These are phyloP conservation scores for Amphiprion ocellaris DNA, from an alignment of 2,113 vertebrate genomes.

Conservation along the genomic window DNA sequence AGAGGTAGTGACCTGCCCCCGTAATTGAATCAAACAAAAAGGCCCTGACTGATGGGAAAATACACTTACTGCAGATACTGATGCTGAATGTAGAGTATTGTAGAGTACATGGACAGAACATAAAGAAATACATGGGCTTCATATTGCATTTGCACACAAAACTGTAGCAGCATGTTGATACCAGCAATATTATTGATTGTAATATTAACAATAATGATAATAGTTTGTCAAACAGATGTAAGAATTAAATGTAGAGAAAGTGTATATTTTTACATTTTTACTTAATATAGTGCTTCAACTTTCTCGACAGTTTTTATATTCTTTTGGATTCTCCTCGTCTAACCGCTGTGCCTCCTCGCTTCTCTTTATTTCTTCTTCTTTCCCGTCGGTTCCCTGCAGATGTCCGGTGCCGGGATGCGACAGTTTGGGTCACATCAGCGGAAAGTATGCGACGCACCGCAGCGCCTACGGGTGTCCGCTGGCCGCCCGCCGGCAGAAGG, in stretches of 20 bases:
- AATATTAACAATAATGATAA: background rate
- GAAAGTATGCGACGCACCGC: slow-evolving; percentile 98
- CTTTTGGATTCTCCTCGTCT: slow-evolving; percentile 21
- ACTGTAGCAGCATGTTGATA: slow-evolving; percentile 42
- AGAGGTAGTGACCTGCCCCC: slow-evolving; percentile 64
- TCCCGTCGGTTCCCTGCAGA: slow-evolving; percentile 76
- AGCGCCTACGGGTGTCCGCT: slow-evolving; percentile 96
- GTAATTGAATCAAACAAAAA: slow-evolving; percentile 51
- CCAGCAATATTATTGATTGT: slow-evolving; percentile 27
- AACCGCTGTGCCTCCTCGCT: slow-evolving; percentile 17
- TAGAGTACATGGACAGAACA: slow-evolving; percentile 70
- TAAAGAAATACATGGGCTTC: slow-evolving; percentile 61
- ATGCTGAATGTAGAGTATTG: slow-evolving; percentile 68
- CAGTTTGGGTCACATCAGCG: slow-evolving; percentile 97
- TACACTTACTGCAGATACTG: slow-evolving; percentile 72
- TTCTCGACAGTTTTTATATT: slow-evolving; percentile 28
- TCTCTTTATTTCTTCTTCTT: slow-evolving; percentile 1
- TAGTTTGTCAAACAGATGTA: slow-evolving; percentile 23
- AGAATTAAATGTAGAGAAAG: slow-evolving; percentile 31
- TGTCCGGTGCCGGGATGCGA: slow-evolving; percentile 97
- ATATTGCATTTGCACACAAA: slow-evolving; percentile 68
- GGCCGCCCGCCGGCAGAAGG: slow-evolving; percentile 95
- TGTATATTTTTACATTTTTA: slow-evolving; percentile 22
- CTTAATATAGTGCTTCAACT: slow-evolving; percentile 18
- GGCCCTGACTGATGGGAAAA: slow-evolving; percentile 59